A percentile compares a stretch with the other conserved stretches of the same genome.
phyloP scores from a whole-genome alignment of 2,888 invertebrate species.

The Ophioninae sp. region DNA sequence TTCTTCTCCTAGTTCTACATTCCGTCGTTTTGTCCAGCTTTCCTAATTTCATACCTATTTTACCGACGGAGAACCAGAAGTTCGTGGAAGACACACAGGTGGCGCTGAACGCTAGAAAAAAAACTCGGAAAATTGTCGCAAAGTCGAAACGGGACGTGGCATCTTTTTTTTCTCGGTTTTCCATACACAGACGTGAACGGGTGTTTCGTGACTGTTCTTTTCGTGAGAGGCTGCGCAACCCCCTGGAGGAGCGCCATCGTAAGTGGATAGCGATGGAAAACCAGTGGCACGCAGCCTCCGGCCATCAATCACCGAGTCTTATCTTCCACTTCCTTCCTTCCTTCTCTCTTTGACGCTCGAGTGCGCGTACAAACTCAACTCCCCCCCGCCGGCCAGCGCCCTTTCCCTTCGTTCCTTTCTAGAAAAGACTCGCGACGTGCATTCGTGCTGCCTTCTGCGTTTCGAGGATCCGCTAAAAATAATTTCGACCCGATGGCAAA shows the following conservation, averaged over 20 bases:
- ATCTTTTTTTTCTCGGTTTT: no score
- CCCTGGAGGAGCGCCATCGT: constrained; percentile 34
- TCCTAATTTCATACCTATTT: no score
- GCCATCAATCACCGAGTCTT: constrained; percentile 73
- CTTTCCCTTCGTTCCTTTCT: constrained; percentile 18
- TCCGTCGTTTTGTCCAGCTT: no score
- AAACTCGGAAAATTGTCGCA: no score
- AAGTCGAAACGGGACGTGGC: no score
- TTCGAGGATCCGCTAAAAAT: constrained; percentile 62
- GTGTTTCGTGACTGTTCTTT: constrained; percentile 50
- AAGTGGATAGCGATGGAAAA: constrained; percentile 50
- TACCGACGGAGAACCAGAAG: no score
- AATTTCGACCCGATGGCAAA: constrained; percentile 44
- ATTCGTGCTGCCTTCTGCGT: constrained; percentile 48
- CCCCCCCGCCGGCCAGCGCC: constrained; percentile 6
- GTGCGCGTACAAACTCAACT: constrained; percentile 27
- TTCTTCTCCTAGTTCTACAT: no score
- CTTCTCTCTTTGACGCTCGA: constrained; percentile 55
- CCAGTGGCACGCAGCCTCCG: constrained; percentile 63
- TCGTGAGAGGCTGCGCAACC: constrained; percentile 44
- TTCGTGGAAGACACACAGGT: no score
- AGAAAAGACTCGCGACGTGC: constrained; percentile 31
- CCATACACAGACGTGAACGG: no score
- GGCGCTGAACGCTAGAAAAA: no score
- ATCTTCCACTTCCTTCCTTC: constrained; percentile 68